Evolutionary conservation across 2,797 vertebrate species (phyloP).

Genomic region (Leptodactylus fallax): DNA sequence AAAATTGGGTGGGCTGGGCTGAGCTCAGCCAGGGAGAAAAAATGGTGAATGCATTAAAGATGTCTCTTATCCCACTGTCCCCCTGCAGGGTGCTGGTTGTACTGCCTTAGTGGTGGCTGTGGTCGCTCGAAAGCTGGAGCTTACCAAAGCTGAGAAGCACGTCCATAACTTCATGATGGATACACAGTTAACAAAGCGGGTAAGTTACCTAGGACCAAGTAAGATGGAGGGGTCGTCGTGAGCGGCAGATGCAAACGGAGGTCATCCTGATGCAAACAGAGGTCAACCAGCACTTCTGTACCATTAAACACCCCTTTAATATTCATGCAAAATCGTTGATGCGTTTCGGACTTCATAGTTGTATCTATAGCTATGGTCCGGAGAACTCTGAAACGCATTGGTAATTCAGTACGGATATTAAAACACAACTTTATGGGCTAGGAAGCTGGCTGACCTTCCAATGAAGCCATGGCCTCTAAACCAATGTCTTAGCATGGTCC

Average conservation of each 20-base stretch:
- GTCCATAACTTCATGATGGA: conserved; percentile 99
- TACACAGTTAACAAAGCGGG: conserved; percentile 97
- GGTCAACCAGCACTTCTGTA: too few relatives aligned
- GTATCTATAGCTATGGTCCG: neutral
- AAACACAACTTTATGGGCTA: neutral
- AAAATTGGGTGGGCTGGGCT: conserved; percentile 16
- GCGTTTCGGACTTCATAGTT: neutral
- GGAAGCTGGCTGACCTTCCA: neutral
- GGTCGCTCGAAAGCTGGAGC: conserved; percentile 96
- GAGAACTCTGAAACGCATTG: neutral
- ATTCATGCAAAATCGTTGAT: neutral
- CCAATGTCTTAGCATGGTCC: neutral
- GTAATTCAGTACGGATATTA: neutral
- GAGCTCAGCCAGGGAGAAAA: neutral
- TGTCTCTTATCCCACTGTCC: conserved; percentile 34
- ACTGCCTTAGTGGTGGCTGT: conserved; percentile 97
- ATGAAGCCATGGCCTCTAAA: neutral
- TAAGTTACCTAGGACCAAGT: conserved; percentile 71
- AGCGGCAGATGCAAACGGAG: neutral
- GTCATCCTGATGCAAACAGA: too few relatives aligned
- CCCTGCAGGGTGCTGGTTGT: conserved; percentile 86
- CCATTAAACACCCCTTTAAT: too few relatives aligned
- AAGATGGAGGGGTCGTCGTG: neutral
- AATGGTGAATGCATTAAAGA: conserved; percentile 14
- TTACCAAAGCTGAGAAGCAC: conserved; percentile 97